A percentile compares a stretch with the other conserved stretches of the same genome.
phyloP scores from a whole-genome alignment of 2,113 vertebrate genomes.

The Seriola aureovittata region DNA sequence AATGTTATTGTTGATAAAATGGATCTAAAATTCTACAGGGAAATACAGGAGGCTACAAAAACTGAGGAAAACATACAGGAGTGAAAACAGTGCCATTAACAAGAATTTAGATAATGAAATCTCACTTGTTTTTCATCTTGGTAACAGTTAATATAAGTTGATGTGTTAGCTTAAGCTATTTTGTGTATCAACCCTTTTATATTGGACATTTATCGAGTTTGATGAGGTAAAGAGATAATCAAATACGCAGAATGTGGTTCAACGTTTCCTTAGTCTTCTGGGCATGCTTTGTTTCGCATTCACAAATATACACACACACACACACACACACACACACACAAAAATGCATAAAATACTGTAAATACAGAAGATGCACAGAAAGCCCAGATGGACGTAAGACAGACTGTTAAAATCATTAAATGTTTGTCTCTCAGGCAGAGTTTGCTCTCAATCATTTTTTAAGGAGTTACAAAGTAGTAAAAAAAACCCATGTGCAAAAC shows the following conservation, averaged over 20 bases:
- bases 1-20: not conserved
- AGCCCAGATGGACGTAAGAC: not conserved
- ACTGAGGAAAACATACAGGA: too few species aligned
- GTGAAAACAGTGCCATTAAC: too few species aligned
- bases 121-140: not conserved
- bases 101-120: not conserved
- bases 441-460: not conserved
- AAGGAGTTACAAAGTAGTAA: too few species aligned
- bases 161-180: too few species aligned
- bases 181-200: not conserved
- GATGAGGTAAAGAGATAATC: too few species aligned
- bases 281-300: not conserved
- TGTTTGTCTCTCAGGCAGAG: not conserved
- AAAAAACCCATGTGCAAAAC: slow-evolving; percentile 1
- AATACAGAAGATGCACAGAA: not conserved
- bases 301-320: not conserved
- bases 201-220: too few species aligned
- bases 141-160: too few species aligned
- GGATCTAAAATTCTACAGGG: too few species aligned
- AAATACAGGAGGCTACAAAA: too few species aligned
- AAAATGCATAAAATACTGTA: not conserved
- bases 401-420: slow-evolving; percentile 5
- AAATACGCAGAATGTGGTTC: too few species aligned
- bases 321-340: too few species aligned
- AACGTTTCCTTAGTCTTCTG: not conserved